phyloP scores from a whole-genome alignment of 2,113 vertebrate genomes.

The Addax nasomaculatus region DNA sequence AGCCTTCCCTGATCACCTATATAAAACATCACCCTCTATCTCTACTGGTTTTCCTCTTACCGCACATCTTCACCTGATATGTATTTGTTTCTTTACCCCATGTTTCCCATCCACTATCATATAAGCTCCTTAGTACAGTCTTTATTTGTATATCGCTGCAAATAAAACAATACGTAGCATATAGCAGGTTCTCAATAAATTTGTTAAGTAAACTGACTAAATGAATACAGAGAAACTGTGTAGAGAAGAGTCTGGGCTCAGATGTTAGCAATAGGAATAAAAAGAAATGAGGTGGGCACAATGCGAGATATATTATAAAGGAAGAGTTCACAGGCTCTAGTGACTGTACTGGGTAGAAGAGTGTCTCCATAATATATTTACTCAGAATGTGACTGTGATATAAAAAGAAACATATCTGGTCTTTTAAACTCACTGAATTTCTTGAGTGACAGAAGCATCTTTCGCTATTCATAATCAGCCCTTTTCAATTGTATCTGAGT shows the following conservation, averaged over 20 bases:
- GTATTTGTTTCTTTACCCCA: neutral
- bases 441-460: neutral
- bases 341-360: neutral
- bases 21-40: neutral
- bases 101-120: neutral
- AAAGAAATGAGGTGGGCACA: neutral
- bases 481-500: neutral
- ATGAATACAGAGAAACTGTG: neutral
- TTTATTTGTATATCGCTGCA: neutral
- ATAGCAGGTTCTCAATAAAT: neutral
- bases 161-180: neutral
- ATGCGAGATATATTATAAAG: neutral
- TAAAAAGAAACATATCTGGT: neutral
- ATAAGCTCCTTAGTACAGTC: neutral
- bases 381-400: neutral
- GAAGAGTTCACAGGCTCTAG: neutral
- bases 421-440: neutral
- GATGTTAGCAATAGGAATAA: neutral
- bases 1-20: neutral
- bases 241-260: neutral
- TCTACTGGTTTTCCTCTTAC: neutral
- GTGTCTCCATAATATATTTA: neutral
- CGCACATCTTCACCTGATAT: neutral
- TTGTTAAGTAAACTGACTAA: neutral
- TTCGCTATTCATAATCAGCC: neutral